Evolutionary conservation across 2,113 vertebrate species (phyloP).

Genomic region (Opisthocomus hoazin): DNA sequence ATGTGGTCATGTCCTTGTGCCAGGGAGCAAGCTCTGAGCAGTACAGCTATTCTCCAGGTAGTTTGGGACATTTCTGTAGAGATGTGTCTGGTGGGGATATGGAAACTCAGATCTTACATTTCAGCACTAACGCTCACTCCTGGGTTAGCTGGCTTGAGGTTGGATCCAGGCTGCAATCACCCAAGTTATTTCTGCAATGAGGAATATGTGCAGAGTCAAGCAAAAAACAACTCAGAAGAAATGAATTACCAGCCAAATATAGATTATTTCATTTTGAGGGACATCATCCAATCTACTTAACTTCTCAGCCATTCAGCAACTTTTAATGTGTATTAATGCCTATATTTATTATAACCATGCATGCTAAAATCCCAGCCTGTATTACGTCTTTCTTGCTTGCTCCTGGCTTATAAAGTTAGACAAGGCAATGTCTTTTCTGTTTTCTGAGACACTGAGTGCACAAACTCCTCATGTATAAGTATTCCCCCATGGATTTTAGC

Average conservation of each 20-base stretch:
- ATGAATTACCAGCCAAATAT: constrained; percentile 26
- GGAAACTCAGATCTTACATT: not conserved
- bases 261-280: constrained; percentile 37
- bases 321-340: constrained; percentile 15
- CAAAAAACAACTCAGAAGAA: constrained; percentile 26
- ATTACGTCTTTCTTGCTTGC: not conserved
- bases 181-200: constrained; percentile 43
- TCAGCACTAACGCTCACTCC: not conserved
- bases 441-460: not conserved
- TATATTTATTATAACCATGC: not conserved
- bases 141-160: not conserved
- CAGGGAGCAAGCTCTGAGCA: not conserved
- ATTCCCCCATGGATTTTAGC: not conserved
- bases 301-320: constrained; percentile 13
- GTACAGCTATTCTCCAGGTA: not conserved
- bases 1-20: not conserved
- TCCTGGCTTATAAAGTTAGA: not conserved
- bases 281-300: constrained; percentile 10
- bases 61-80: not conserved
- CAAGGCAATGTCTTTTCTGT: not conserved
- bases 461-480: not conserved
- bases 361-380: not conserved
- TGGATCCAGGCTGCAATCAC: constrained; percentile 7
- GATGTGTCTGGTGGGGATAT: not conserved
- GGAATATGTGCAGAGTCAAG: constrained; percentile 43